Evolutionary conservation across 2,113 vertebrate genomes (phyloP), one percentile per base, ranked within the genome.

Genomic region (Ibidorhyncha struthersii): DNA sequence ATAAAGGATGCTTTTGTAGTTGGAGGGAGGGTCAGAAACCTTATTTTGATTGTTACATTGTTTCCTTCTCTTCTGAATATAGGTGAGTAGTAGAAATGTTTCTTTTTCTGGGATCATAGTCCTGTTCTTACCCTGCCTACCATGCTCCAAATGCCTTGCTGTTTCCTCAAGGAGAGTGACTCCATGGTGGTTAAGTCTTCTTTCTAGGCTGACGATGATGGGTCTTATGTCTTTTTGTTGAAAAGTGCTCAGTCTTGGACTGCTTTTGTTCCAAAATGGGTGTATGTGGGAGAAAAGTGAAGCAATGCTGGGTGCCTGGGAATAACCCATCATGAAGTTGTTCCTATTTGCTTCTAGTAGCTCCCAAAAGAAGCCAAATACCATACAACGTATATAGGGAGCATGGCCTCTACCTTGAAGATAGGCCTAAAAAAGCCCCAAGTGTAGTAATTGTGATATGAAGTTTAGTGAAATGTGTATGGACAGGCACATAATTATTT

Each of bases 201-300:
- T 2, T 67, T 17, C 23, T 61, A n/a, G 47, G 14, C 22, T 78
- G 52, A 17, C 1, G 8, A 16, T 38, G 47, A 38, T 55, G 40
- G 15, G 15, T 63, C 41, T 20, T 56, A 18, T 1, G 0, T 52
- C 56, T 67, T 83, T 2, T 1, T 3, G 4, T 43, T 58, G 38
- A 71, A 58, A 86, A 90, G 23, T 7, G 12, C 6, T 56, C 9
- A 1, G 4, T 66, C 12, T 89, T 47, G 49, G 65, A 63, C 27
- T 30, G 19, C 6, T 63, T 72, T 81, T 72, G 16, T 77, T 86
- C 27, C 41, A 59, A 53, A 63, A 43, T 38, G 5, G 5, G 17
- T 45, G 20, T 52, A 14, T 56, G 26, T 29, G 8, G 43, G 21
- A 20, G 14, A 78, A 70, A 82, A 40, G 29, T 93, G 83, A 70